phyloP scores from a whole-genome alignment of 2,113 vertebrate genomes.

The Diadophis punctatus region DNA sequence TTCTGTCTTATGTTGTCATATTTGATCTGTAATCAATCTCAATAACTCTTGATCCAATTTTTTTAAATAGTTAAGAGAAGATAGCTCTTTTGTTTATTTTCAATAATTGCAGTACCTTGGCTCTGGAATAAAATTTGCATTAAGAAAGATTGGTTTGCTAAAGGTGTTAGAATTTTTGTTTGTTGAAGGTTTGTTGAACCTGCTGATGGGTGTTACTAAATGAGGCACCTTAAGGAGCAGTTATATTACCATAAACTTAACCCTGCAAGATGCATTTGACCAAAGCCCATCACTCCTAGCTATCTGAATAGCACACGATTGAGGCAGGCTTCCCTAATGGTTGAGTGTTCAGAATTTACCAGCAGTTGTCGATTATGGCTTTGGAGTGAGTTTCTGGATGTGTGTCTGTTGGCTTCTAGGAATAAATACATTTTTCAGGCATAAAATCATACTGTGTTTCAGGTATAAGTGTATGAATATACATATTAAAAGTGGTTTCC shows the following conservation, averaged over 20 bases:
- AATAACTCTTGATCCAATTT: background rate
- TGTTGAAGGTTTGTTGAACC: background rate
- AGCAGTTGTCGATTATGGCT: background rate
- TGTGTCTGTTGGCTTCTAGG: conserved; percentile 11
- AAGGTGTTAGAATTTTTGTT: background rate
- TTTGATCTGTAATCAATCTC: background rate
- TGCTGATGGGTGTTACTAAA: background rate
- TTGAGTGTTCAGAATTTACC: background rate
- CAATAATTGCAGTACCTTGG: background rate
- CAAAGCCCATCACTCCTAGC: background rate
- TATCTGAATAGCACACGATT: background rate
- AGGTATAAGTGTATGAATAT: background rate
- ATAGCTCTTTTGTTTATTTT: background rate
- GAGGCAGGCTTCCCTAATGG: background rate
- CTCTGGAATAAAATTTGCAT: background rate
- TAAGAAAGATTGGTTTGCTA: background rate
- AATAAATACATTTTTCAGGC: conserved; percentile 3
- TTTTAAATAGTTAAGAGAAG: background rate
- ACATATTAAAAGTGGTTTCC: background rate
- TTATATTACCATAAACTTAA: background rate
- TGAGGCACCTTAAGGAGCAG: background rate
- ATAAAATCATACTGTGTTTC: conserved; percentile 9
- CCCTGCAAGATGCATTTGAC: background rate
- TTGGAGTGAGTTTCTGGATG: background rate
- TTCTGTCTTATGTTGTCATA: background rate